These are phyloP conservation scores for Sycon ciliatum DNA, from an alignment of 37 sponge, comb jelly and placozoan species.

Conservation along the genomic window DNA sequence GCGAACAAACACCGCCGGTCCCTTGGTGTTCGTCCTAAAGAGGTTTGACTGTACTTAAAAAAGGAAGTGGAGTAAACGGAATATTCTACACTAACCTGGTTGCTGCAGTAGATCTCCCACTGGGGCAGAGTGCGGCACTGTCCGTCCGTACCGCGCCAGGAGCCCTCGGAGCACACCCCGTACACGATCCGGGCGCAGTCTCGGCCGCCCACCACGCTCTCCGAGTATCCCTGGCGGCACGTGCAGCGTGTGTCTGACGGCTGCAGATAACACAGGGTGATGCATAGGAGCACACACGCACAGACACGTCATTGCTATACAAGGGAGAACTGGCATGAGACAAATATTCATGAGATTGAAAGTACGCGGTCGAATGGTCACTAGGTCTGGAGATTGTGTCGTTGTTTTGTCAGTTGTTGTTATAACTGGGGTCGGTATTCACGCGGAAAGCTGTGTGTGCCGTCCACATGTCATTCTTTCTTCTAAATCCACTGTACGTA, in stretches of 20 bases:
- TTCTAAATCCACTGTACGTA: no score
- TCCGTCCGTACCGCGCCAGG: slow-evolving; percentile 23
- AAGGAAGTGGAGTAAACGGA: no score
- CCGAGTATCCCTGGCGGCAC: neutral
- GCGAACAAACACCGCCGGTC: no score
- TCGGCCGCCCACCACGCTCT: neutral
- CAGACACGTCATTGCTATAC: neutral
- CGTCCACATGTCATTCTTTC: no score
- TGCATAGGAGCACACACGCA: neutral
- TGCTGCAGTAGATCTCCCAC: slow-evolving; percentile 1
- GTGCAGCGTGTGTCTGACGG: neutral
- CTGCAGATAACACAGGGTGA: neutral
- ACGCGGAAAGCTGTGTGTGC: no score
- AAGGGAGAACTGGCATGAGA: neutral
- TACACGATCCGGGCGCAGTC: slow-evolving; percentile 16
- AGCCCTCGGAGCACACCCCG: slow-evolving; percentile 21
- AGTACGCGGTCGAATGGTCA: no score
- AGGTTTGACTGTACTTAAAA: no score
- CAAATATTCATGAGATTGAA: neutral
- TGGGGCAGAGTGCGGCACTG: neutral
- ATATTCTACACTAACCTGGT: no score
- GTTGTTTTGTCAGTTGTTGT: no score
- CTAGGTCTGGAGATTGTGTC: no score
- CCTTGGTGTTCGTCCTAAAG: no score
- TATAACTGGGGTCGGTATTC: no score